Percentiles rank a stretch among this genome's conserved stretches.
These are phyloP conservation scores for Bhutanitis thaidina DNA, from an alignment of 2,888 invertebrate species.

Conservation along the genomic window DNA sequence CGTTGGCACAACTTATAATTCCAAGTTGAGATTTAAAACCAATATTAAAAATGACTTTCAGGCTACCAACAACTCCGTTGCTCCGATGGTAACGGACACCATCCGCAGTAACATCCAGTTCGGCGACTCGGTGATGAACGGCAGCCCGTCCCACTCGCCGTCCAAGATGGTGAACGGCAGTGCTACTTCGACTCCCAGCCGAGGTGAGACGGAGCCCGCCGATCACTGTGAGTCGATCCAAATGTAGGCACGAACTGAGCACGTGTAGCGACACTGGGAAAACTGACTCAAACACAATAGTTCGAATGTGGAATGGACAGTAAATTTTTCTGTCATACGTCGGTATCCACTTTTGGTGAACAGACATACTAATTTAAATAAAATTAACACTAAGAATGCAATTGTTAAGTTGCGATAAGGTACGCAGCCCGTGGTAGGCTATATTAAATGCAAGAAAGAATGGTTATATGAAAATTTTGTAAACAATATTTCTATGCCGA, in stretches of 20 bases:
- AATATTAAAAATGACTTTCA: constrained; percentile 36
- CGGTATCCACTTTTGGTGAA: too few species aligned
- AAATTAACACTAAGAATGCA: too few species aligned
- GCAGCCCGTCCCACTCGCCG: constrained; percentile 53
- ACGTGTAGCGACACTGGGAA: constrained; percentile 38
- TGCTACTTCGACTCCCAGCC: constrained; percentile 66
- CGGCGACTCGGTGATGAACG: constrained; percentile 65
- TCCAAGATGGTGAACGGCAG: constrained; percentile 63
- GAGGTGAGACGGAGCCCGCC: constrained; percentile 71
- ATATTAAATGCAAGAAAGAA: too few species aligned
- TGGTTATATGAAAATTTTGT: neutral
- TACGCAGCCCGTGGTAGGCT: too few species aligned
- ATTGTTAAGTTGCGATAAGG: too few species aligned
- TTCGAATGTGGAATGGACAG: constrained; percentile 16
- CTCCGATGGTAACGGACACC: constrained; percentile 79
- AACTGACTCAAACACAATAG: constrained; percentile 5
- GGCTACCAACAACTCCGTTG: constrained; percentile 64
- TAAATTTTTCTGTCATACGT: neutral
- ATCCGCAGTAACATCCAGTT: constrained; percentile 82
- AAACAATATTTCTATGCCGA: neutral
- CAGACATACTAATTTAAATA: too few species aligned
- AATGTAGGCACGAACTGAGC: constrained; percentile 62
- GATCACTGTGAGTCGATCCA: constrained; percentile 71
- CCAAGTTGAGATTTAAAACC: too few species aligned
- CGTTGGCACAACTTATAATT: too few species aligned